These are phyloP conservation scores for Glaucopsyche alexis DNA, from an alignment of 2,888 invertebrate genomes.

Conservation along the genomic window DNA sequence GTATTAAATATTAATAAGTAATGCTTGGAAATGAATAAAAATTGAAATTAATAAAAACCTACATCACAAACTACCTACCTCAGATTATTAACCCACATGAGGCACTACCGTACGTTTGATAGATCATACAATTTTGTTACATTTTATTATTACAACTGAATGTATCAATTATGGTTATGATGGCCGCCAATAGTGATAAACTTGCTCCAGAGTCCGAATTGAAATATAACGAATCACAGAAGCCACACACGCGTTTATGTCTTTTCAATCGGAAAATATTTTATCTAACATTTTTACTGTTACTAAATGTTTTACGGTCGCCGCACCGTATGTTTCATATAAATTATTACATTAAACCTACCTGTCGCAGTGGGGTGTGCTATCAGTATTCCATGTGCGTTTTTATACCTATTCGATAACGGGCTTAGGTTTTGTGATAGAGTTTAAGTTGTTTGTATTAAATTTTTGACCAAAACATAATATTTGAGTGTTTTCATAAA, in stretches of 20 bases:
- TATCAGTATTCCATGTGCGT: not conserved
- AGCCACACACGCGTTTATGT: constrained; percentile 25
- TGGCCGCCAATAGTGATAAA: too few species aligned
- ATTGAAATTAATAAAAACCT: too few species aligned
- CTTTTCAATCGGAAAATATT: constrained; percentile 8
- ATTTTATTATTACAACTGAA: too few species aligned
- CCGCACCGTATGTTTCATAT: not conserved
- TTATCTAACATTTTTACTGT: not conserved
- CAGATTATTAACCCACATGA: too few species aligned
- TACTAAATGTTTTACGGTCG: not conserved
- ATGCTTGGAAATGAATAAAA: too few species aligned
- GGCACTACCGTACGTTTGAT: too few species aligned
- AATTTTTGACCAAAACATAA: not conserved
- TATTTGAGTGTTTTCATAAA: not conserved
- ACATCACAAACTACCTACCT: too few species aligned
- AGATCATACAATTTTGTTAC: too few species aligned
- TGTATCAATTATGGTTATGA: too few species aligned
- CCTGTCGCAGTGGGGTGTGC: not conserved
- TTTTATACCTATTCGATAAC: not conserved
- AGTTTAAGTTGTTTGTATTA: not conserved
- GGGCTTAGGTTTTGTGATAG: not conserved
- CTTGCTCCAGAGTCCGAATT: too few species aligned
- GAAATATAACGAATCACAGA: not conserved
- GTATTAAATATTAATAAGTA: too few species aligned
- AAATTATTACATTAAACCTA: not conserved